phyloP scores from a whole-genome alignment of 2,797 vertebrate genomes.

The Typhlichthys subterraneus region DNA sequence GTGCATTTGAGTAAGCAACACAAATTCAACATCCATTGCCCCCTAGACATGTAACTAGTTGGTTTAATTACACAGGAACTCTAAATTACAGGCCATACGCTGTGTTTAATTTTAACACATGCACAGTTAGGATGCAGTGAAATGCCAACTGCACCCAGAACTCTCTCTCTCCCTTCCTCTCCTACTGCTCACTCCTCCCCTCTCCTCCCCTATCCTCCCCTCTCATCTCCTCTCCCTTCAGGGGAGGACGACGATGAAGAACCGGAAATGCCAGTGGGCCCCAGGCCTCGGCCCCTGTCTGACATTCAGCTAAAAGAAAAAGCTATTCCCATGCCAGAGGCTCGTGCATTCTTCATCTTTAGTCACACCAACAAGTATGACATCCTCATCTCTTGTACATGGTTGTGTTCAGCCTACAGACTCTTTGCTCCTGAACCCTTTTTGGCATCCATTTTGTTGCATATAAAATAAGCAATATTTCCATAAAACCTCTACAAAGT shows the following conservation, averaged over 20 bases:
- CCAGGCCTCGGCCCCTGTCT: slow-evolving; percentile 92
- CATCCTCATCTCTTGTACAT: background rate
- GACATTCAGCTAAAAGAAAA: slow-evolving; percentile 98
- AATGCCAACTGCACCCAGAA: background rate
- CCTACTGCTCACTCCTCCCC: background rate
- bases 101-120: background rate
- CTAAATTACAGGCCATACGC: too few species aligned
- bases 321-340: slow-evolving; percentile 95
- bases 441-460: too few species aligned
- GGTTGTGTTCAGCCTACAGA: too few species aligned
- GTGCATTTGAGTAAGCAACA: too few species aligned
- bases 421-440: too few species aligned
- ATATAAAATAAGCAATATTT: too few species aligned
- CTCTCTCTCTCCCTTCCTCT: background rate
- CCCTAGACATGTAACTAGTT: too few species aligned
- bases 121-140: background rate
- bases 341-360: slow-evolving; percentile 96
- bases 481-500: too few species aligned
- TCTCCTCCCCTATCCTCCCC: background rate
- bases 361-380: slow-evolving; percentile 92
- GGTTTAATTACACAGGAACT: too few species aligned
- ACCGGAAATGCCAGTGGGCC: slow-evolving; percentile 98
- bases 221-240: slow-evolving; percentile 17
- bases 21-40: too few species aligned
- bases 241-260: slow-evolving; percentile 95